phyloP scores from a whole-genome alignment of 2,888 invertebrate species.

The Diadegma fenestrale region DNA sequence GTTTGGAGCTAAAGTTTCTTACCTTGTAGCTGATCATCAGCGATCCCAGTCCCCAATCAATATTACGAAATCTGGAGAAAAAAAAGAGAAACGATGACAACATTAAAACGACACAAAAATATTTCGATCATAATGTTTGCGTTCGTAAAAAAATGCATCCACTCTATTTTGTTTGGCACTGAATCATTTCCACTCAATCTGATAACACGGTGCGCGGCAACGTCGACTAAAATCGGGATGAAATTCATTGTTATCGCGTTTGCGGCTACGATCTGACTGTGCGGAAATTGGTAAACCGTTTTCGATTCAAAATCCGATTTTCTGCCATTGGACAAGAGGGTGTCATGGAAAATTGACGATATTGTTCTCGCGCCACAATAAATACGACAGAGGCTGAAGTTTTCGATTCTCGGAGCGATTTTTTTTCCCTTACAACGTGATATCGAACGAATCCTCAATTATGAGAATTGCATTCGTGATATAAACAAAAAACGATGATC shows the following conservation, averaged over 20 bases:
- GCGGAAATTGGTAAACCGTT: slow-evolving; percentile 56
- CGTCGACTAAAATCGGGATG: slow-evolving; percentile 87
- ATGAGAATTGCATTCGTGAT: background rate
- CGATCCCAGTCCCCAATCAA: too few relatives aligned
- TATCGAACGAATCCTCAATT: background rate
- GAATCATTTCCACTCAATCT: slow-evolving; percentile 87
- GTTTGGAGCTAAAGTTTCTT: background rate
- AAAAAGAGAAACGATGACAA: background rate
- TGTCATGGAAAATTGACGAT: slow-evolving; percentile 30
- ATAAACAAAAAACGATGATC: background rate
- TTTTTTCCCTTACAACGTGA: too few relatives aligned
- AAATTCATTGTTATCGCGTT: slow-evolving; percentile 85
- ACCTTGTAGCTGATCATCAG: too few relatives aligned
- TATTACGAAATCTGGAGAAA: background rate
- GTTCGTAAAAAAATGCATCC: background rate
- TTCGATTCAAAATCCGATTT: background rate
- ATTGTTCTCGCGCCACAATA: slow-evolving; percentile 15
- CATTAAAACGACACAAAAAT: too few relatives aligned
- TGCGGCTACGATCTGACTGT: slow-evolving; percentile 59
- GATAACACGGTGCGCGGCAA: slow-evolving; percentile 87
- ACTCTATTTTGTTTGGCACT: slow-evolving; percentile 72
- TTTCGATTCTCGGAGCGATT: background rate
- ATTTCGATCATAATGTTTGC: background rate
- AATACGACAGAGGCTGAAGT: background rate
- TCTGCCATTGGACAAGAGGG: background rate